Evolutionary conservation across 2,888 invertebrate genomes (phyloP).

Genomic region (Caradrina kadenii): DNA sequence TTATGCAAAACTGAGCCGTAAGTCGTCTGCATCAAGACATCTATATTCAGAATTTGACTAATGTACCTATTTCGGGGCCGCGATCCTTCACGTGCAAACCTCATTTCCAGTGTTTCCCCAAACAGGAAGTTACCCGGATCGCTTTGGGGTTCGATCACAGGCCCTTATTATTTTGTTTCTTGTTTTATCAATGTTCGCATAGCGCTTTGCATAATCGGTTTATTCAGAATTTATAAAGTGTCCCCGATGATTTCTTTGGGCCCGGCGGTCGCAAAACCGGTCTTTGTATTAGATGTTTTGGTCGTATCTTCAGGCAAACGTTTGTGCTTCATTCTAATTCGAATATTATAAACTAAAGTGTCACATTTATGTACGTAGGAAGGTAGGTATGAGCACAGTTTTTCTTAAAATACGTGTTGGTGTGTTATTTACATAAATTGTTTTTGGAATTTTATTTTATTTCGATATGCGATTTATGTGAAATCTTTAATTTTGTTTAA

Average conservation of each 20-base stretch:
- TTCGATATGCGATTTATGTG: not conserved
- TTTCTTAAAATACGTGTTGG: constrained; percentile 20
- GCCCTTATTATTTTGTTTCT: constrained; percentile 67
- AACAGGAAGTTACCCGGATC: constrained; percentile 57
- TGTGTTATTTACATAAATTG: constrained; percentile 33
- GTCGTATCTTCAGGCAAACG: constrained; percentile 60
- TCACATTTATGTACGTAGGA: constrained; percentile 21
- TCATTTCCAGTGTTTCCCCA: constrained; percentile 51
- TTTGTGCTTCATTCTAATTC: constrained; percentile 63
- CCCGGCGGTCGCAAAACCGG: constrained; percentile 72
- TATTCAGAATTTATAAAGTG: constrained; percentile 78
- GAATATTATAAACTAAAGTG: constrained; percentile 52
- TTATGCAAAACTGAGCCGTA: constrained; percentile 6
- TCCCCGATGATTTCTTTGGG: constrained; percentile 70
- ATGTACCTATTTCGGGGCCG: constrained; percentile 36
- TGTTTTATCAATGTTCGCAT: constrained; percentile 69
- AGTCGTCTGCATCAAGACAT: not conserved
- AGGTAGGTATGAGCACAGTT: constrained; percentile 4
- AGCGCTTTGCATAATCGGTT: constrained; percentile 82
- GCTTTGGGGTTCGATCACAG: constrained; percentile 50
- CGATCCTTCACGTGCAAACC: constrained; percentile 39
- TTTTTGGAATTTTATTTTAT: constrained; percentile 18
- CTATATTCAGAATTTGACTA: constrained; percentile 23
- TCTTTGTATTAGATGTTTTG: constrained; percentile 68
- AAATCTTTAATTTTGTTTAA: not conserved